Evolutionary conservation across 2,797 vertebrate genomes (phyloP).

Genomic region (Falco berigora): DNA sequence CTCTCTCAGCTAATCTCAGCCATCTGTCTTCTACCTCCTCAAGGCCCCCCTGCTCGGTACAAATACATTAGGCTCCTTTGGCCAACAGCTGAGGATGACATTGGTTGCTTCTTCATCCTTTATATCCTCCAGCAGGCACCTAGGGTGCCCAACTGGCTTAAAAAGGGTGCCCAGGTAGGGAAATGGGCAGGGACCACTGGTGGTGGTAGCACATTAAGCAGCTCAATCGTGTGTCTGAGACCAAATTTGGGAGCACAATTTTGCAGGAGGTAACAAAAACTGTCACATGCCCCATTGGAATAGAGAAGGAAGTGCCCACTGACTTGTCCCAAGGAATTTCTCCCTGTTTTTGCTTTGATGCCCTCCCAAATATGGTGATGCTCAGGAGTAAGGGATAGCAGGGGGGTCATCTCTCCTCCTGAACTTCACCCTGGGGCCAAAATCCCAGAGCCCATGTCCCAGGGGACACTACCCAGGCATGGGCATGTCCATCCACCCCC

Average conservation of each 20-base stretch:
- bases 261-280: not conserved
- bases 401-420: not conserved
- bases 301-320: not conserved
- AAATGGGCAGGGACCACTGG: not conserved
- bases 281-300: rapidly evolving
- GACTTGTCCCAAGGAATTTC: not conserved
- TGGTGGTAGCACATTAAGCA: not conserved
- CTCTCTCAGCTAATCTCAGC: not conserved
- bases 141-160: not conserved
- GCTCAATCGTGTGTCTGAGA: rapidly evolving
- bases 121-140: not conserved
- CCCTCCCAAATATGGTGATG: not conserved
- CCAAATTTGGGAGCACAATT: not conserved
- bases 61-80: not conserved
- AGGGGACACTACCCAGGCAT: not conserved
- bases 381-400: not conserved
- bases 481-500: not conserved
- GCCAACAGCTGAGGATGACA: not conserved
- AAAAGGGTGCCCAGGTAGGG: not conserved
- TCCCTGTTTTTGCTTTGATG: not conserved
- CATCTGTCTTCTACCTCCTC: not conserved
- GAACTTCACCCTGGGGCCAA: not conserved
- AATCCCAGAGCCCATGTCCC: not conserved
- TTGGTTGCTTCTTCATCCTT: not conserved
- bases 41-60: not conserved